Evolutionary conservation across 2,888 invertebrate species (phyloP).

Genomic region (Leistus spinibarbis): DNA sequence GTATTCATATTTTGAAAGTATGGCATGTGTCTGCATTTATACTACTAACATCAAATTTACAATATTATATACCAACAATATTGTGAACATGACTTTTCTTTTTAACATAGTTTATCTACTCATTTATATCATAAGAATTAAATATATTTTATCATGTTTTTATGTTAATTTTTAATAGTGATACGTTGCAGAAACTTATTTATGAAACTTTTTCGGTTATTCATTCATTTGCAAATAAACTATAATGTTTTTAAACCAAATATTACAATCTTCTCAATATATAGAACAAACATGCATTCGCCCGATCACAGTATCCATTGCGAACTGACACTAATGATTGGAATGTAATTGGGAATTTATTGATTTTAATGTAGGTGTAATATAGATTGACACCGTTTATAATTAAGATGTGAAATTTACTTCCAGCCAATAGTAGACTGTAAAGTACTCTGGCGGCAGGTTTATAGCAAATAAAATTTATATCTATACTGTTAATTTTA

Average conservation of each 20-base stretch:
- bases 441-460: no score
- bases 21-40: constrained; percentile 39
- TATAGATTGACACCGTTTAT: no score
- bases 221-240: background rate
- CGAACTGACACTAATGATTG: no score
- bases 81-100: background rate
- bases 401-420: no score
- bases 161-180: background rate
- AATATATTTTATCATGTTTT: background rate
- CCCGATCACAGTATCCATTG: no score
- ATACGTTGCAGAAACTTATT: background rate
- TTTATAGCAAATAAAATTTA: no score
- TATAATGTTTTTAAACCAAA: background rate
- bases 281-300: background rate
- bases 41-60: constrained; percentile 8
- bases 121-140: background rate
- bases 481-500: no score
- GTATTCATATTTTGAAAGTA: constrained; percentile 19
- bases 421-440: no score
- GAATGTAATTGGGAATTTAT: no score
- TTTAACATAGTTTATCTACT: background rate
- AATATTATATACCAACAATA: background rate
- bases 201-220: background rate
- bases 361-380: no score
- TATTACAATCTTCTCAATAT: background rate